A percentile compares a stretch with the other conserved stretches of the same genome.
Evolutionary conservation across 1,140 invertebrate species (phyloP).

Genomic region (Drosophila seguyi): DNA sequence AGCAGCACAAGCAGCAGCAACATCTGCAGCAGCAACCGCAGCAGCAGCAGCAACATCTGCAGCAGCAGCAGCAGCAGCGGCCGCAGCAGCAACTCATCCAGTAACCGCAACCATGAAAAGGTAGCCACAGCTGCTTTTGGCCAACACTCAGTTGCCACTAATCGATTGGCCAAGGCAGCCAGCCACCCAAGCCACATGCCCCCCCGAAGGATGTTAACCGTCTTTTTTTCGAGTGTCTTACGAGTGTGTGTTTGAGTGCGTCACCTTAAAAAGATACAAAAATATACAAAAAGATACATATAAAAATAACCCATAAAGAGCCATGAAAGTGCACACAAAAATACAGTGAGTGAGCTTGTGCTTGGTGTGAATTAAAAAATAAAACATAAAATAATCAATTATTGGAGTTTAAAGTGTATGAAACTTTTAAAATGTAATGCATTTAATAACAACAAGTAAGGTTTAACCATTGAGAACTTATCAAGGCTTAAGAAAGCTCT

Average conservation of each 20-base stretch:
- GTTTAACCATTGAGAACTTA: background rate
- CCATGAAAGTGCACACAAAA: background rate
- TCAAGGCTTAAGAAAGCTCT: background rate
- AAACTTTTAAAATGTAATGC: too few relatives aligned
- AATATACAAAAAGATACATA: too few relatives aligned
- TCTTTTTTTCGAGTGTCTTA: conserved; percentile 24
- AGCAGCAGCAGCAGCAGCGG: conserved; percentile 10
- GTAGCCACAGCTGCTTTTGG: conserved; percentile 57
- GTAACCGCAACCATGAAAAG: conserved; percentile 78
- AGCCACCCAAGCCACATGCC: conserved; percentile 39
- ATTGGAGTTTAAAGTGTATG: too few relatives aligned
- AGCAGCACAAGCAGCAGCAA: conserved; percentile 10
- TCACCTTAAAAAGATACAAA: background rate
- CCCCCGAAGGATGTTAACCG: conserved; percentile 25
- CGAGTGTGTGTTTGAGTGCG: conserved; percentile 27
- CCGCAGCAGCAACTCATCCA: conserved; percentile 37
- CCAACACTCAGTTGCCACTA: conserved; percentile 62
- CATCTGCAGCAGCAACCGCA: conserved; percentile 5
- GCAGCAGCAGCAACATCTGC: conserved; percentile 8
- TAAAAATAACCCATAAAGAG: background rate
- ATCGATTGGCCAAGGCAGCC: conserved; percentile 73
- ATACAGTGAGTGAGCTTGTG: conserved; percentile 30
- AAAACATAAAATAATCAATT: background rate
- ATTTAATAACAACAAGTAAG: too few relatives aligned
- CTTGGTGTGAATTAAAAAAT: background rate